Conservation (phyloP, 2,797 vertebrate species). For the Taeniopygia guttata region DNA sequence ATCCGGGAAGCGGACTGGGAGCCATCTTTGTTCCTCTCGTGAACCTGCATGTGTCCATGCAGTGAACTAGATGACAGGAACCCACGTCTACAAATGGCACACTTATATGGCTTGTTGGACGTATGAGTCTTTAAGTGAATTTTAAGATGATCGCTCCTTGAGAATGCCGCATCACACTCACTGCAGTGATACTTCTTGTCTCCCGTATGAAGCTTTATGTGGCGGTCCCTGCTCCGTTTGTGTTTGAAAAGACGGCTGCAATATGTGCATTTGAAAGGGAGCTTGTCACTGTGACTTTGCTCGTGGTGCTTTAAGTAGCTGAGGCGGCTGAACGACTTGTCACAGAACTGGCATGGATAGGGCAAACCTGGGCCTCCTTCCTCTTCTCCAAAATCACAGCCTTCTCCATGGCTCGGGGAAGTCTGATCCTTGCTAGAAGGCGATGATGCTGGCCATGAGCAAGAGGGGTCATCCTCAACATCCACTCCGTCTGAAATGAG, state of each 20-base stretch:
- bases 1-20: slow-evolving; percentile 83
- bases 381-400: slow-evolving; percentile 96
- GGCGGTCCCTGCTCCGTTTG: slow-evolving; percentile 96
- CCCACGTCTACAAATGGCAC: slow-evolving; percentile 95
- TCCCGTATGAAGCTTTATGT: slow-evolving; percentile 97
- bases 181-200: slow-evolving; percentile 99
- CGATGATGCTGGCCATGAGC: slow-evolving; percentile 97
- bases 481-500: slow-evolving; percentile 88
- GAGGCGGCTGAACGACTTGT: slow-evolving; percentile 97
- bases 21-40: slow-evolving; percentile 92
- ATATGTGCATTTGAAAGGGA: slow-evolving; percentile 97
- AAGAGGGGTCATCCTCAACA: slow-evolving; percentile 95
- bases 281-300: slow-evolving; percentile 97
- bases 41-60: slow-evolving; percentile 99
- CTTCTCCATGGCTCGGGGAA: slow-evolving; percentile 93
- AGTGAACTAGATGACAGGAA: slow-evolving; percentile 96
- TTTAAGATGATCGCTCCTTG: slow-evolving; percentile 97
- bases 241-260: slow-evolving; percentile 99
- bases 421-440: slow-evolving; percentile 99
- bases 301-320: slow-evolving; percentile 99
- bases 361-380: slow-evolving; percentile 94
- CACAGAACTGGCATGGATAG: slow-evolving; percentile 98
- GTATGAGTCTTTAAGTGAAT: slow-evolving; percentile 99
- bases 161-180: slow-evolving; percentile 96
- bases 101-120: slow-evolving; percentile 99